phyloP scores from a whole-genome alignment of 2,113 vertebrate genomes.

The Strigops habroptila region DNA sequence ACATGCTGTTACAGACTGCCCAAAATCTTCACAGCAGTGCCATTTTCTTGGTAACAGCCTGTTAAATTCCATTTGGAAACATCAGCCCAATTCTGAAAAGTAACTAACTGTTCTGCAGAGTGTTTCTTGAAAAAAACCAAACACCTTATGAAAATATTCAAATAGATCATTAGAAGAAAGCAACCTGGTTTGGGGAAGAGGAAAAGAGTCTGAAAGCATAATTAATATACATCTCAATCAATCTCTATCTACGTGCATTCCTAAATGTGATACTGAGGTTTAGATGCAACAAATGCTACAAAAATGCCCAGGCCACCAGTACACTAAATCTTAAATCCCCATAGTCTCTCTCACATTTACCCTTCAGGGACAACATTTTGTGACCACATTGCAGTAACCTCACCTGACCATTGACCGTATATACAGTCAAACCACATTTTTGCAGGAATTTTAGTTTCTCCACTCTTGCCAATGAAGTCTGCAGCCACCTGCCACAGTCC shows the following conservation, averaged over 20 bases:
- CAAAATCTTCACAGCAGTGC: background rate
- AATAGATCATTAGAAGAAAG: background rate
- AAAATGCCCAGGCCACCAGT: rapidly evolving
- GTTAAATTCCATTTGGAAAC: background rate
- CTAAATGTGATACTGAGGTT: background rate
- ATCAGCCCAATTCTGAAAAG: background rate
- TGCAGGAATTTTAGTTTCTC: background rate
- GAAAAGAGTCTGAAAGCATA: background rate
- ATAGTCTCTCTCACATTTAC: background rate
- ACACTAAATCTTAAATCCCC: rapidly evolving
- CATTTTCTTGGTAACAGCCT: background rate
- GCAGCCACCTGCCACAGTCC: background rate
- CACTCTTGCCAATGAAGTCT: rapidly evolving
- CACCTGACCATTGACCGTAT: background rate
- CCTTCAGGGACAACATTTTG: background rate
- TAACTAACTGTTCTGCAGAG: background rate
- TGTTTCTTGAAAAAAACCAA: background rate
- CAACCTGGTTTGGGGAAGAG: background rate
- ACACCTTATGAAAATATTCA: background rate
- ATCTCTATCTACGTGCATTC: rapidly evolving
- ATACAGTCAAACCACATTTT: background rate
- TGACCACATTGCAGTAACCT: rapidly evolving
- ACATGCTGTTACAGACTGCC: background rate
- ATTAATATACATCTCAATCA: background rate
- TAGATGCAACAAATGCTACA: background rate